Conservation (phyloP, 2,888 invertebrate genomes). For the Prosopocoilus inquinatus region DNA sequence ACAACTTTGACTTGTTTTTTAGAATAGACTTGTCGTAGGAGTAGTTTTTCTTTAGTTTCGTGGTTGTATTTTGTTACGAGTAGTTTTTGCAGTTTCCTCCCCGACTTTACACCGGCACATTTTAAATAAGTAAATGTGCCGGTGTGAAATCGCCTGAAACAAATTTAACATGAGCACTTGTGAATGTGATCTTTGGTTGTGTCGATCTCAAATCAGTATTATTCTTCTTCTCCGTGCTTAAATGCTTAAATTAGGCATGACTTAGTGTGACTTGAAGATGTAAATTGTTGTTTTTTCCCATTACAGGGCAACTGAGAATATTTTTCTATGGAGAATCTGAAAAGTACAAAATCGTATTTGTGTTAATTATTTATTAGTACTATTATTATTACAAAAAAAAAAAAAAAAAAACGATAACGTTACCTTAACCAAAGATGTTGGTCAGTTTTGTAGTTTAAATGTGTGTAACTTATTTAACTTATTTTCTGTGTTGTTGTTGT, state of each 20-base stretch:
- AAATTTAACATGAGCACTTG: neutral
- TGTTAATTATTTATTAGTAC: neutral
- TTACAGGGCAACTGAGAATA: slow-evolving; percentile 10
- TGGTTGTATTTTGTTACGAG: neutral
- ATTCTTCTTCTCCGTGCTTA: slow-evolving; percentile 3
- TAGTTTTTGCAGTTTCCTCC: too few relatives aligned
- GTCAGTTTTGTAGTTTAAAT: neutral
- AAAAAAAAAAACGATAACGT: slow-evolving; percentile 3
- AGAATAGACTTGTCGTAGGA: slow-evolving; percentile 10
- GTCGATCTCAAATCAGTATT: slow-evolving; percentile 6
- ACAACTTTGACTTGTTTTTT: slow-evolving; percentile 1
- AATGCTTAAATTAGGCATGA: slow-evolving; percentile 8
- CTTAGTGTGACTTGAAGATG: neutral
- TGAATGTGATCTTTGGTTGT: slow-evolving; percentile 4
- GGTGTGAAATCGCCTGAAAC: too few relatives aligned
- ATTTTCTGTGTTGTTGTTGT: slow-evolving; percentile 7
- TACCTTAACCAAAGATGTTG: slow-evolving; percentile 10
- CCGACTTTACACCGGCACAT: too few relatives aligned
- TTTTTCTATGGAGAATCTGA: slow-evolving; percentile 10
- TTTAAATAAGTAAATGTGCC: too few relatives aligned
- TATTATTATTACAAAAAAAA: too few relatives aligned
- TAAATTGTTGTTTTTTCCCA: neutral
- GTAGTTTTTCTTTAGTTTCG: slow-evolving; percentile 10
- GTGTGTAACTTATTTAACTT: slow-evolving; percentile 1
- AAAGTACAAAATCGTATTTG: slow-evolving; percentile 11